Evolutionary conservation across 2,113 vertebrate genomes (phyloP).

Genomic region (Eublepharis macularius): DNA sequence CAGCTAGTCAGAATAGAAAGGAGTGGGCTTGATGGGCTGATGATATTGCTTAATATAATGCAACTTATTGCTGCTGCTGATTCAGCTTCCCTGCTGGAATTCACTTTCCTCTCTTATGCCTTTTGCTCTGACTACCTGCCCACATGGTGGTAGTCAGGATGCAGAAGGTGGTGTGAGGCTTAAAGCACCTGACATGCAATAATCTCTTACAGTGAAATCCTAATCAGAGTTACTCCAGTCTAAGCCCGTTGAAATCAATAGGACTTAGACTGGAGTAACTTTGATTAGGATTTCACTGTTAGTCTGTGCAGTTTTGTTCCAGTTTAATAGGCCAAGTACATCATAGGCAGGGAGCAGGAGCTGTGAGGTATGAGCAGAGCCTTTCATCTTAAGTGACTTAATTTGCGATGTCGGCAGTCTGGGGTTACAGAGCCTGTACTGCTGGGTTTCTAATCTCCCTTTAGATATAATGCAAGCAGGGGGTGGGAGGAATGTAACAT

Average conservation of each 20-base stretch:
- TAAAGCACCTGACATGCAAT: background rate
- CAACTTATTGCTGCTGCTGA: too few relatives aligned
- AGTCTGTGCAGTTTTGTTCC: background rate
- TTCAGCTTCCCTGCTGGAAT: too few relatives aligned
- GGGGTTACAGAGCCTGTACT: rapidly evolving
- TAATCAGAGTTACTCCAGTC: too few relatives aligned
- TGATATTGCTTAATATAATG: too few relatives aligned
- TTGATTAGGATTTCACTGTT: too few relatives aligned
- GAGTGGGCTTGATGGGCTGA: too few relatives aligned
- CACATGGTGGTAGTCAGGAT: too few relatives aligned
- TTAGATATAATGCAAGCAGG: conserved; percentile 30
- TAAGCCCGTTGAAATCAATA: too few relatives aligned
- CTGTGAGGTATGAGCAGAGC: background rate
- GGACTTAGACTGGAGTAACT: too few relatives aligned
- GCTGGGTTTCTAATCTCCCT: background rate
- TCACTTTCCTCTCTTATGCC: too few relatives aligned
- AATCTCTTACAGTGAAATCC: too few relatives aligned
- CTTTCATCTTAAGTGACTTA: background rate
- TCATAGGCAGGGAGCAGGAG: background rate
- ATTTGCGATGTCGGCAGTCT: background rate
- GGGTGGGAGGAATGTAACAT: conserved; percentile 41
- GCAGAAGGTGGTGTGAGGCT: background rate
- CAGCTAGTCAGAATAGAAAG: background rate
- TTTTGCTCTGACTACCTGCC: too few relatives aligned
- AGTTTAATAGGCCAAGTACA: background rate